Base-by-base conservation (phyloP, 2,113 vertebrate genomes). In the Agelaius tricolor region DNA sequence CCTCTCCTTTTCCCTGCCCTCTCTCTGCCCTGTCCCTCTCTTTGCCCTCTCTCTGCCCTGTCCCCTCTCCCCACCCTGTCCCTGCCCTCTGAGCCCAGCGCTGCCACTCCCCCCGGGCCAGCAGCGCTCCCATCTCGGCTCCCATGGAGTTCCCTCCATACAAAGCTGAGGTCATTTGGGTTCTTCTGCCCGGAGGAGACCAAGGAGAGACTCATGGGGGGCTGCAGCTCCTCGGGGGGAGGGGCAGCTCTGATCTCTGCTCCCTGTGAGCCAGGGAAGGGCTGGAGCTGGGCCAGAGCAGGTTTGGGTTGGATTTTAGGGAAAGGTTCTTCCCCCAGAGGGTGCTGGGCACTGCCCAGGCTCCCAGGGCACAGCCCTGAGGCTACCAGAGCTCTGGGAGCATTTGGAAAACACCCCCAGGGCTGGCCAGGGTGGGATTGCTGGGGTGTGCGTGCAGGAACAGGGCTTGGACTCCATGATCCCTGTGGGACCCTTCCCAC, bases 351-450 rank as follows among this genome's bases (percentile, higher is more conserved):
- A 35, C 85, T 72, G 57, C 26, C 13, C 57, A 54, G 33, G 41
- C 24, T 80, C 41, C 58, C 30, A 67, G 37, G 37, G 7, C 22
- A 43, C 18, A 0, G 26, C 31, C 22, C 37, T 3, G 2, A 46
- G 16, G 13, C 66, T 80, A 43, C 35, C 61, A 59, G 77, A 74
- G 61, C 23, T 89, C 18, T 22, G 27, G 51, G 59, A 31, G 31
- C 0, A 0, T 13, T 73, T 15, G 59, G 51, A 6, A 43, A 79
- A 0, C 1, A 0, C 51, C 35, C 3, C 24, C 11, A 35, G 58
- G 58, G n/a, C 10, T 59, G n/a, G 7, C 22, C 76, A 58, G 19
- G 28, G 15, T 46, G 52, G 52, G 15, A 2, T 39, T 75, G 27
- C 1, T 74, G 54, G 46, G 37, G 13, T 23, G 28, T 30, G 44